phyloP scores from a whole-genome alignment of 2,113 vertebrate genomes.

The Origma solitaria region DNA sequence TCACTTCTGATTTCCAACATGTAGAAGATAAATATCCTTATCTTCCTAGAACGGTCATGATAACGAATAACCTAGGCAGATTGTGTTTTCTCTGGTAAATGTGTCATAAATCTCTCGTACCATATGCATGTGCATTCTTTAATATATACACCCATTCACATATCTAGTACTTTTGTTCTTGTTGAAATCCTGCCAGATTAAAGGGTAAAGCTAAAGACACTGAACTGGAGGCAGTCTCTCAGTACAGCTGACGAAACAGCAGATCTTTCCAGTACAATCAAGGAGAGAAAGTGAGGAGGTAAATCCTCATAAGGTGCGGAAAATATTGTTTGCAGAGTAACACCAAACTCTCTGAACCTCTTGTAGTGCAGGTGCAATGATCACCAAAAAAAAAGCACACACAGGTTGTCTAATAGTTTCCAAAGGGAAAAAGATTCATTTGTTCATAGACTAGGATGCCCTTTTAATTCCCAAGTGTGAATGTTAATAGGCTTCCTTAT shows the following conservation, averaged over 20 bases:
- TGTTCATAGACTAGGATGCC: not conserved
- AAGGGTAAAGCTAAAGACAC: not conserved
- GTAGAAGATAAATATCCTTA: not conserved
- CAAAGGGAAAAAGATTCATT: not conserved
- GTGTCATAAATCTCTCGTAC: not conserved
- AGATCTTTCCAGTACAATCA: not conserved
- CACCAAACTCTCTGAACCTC: not conserved
- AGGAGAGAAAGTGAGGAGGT: not conserved
- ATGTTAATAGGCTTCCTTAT: not conserved
- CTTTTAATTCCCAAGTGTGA: conserved; percentile 6
- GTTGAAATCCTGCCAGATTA: not conserved
- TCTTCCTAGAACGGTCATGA: not conserved
- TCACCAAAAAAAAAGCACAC: not conserved
- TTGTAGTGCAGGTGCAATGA: not conserved
- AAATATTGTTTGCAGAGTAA: not conserved
- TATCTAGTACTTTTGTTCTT: not conserved
- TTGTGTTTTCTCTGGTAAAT: not conserved
- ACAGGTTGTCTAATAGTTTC: not conserved
- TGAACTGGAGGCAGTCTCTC: not conserved
- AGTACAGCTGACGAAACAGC: not conserved
- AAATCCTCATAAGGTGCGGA: not conserved
- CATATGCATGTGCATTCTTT: rapidly evolving
- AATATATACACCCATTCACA: not conserved
- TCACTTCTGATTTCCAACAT: not conserved
- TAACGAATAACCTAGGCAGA: not conserved